Percentiles rank a stretch among this genome's conserved stretches.
phyloP scores from a whole-genome alignment of 2,888 invertebrate genomes.

The Macrophya alboannulata region DNA sequence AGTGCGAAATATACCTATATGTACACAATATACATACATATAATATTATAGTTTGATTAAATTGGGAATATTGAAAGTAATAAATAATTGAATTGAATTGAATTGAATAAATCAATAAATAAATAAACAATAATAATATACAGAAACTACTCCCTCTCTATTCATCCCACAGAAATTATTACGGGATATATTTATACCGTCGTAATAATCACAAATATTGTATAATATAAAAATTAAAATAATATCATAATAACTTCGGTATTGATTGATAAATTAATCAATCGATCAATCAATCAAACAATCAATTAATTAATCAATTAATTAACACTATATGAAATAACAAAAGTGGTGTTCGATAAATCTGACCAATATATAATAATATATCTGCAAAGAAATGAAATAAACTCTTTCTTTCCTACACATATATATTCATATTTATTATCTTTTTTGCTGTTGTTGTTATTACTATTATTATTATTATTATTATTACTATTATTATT shows the following conservation, averaged over 20 bases:
- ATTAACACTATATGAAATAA: slow-evolving; percentile 22
- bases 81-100: neutral
- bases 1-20: neutral
- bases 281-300: slow-evolving; percentile 64
- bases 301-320: slow-evolving; percentile 64
- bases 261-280: slow-evolving; percentile 66
- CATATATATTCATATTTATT: too few relatives aligned
- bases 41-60: neutral
- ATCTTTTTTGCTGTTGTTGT: neutral
- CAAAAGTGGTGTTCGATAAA: neutral
- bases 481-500: neutral
- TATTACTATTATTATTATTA: neutral
- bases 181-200: neutral
- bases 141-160: neutral
- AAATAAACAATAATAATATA: slow-evolving; percentile 31
- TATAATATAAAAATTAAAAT: slow-evolving; percentile 46
- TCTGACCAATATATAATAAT: neutral
- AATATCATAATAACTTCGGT: neutral
- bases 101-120: neutral
- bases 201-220: slow-evolving; percentile 8
- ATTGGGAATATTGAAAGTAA: neutral
- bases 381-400: too few relatives aligned
- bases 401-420: too few relatives aligned
- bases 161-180: too few relatives aligned
- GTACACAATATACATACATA: too few relatives aligned